These are phyloP conservation scores for Philopotamus ludificatus DNA, from an alignment of 1,140 invertebrate genomes.

Conservation along the genomic window DNA sequence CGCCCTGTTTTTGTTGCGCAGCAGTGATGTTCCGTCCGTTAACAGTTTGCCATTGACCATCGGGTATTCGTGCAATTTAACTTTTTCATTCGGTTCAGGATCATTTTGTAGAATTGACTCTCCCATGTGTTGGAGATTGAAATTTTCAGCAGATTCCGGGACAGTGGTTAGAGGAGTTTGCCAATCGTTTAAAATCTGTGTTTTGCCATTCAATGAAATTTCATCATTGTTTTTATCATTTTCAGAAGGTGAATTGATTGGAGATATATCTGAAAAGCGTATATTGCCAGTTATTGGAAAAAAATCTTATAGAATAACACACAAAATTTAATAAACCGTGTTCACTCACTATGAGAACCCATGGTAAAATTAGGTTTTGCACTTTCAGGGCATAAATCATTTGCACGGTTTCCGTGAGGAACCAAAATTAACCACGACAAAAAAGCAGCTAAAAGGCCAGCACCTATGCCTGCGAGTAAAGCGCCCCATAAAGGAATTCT, in stretches of 20 bases:
- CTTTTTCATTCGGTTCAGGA: not conserved
- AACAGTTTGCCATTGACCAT: slow-evolving; percentile 14
- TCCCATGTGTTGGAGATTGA: slow-evolving; percentile 37
- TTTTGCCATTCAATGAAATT: slow-evolving; percentile 44
- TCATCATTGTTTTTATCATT: slow-evolving; percentile 43
- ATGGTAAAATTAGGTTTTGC: slow-evolving; percentile 66
- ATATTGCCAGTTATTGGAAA: not conserved
- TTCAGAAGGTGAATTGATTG: slow-evolving; percentile 49
- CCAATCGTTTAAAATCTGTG: slow-evolving; percentile 51
- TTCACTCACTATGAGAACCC: slow-evolving; percentile 62
- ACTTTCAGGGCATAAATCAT: slow-evolving; percentile 45
- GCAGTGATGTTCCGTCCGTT: slow-evolving; percentile 43
- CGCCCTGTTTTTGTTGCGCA: slow-evolving; percentile 48
- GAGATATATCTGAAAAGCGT: slow-evolving; percentile 51
- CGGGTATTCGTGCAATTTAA: slow-evolving; percentile 11
- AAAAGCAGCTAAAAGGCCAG: slow-evolving; percentile 69
- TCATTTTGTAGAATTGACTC: not conserved
- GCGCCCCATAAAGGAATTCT: slow-evolving; percentile 84
- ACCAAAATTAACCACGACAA: slow-evolving; percentile 79
- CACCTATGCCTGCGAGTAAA: slow-evolving; percentile 65
- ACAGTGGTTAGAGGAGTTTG: slow-evolving; percentile 51
- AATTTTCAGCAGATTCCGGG: slow-evolving; percentile 52
- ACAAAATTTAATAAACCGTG: not conserved
- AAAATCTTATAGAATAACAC: not conserved
- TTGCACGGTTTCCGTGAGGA: slow-evolving; percentile 74